These are phyloP conservation scores for Myodes glareolus DNA, from an alignment of 2,113 vertebrate species.

Conservation along the genomic window DNA sequence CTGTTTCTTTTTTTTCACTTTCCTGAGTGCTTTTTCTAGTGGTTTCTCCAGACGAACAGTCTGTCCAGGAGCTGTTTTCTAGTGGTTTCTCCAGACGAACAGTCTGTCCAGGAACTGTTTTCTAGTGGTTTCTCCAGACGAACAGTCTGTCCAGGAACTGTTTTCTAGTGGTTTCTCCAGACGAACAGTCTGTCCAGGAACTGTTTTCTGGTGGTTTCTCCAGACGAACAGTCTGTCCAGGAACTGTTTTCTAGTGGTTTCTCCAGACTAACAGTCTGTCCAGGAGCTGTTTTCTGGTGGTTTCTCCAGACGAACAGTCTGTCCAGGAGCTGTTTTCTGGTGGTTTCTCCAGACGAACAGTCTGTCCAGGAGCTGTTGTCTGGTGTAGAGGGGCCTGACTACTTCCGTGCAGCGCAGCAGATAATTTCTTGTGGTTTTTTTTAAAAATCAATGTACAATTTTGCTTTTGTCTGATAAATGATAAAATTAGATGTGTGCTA, in stretches of 20 bases:
- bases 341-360: neutral
- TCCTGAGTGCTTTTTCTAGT: neutral
- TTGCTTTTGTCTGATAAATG: neutral
- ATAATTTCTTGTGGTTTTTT: neutral
- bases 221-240: neutral
- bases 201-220: neutral
- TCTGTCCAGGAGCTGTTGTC: neutral
- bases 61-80: neutral
- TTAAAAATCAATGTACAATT: neutral
- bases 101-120: neutral
- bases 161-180: neutral
- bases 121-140: neutral
- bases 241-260: neutral
- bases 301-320: neutral
- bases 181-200: neutral
- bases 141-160: neutral
- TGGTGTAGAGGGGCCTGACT: neutral
- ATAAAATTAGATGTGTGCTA: neutral
- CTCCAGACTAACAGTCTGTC: neutral
- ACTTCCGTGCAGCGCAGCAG: neutral
- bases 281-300: neutral
- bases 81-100: neutral
- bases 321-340: neutral
- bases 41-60: neutral
- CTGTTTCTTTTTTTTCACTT: neutral